phyloP scores from a whole-genome alignment of 2,888 invertebrate genomes.

The Aspidapion aeneum region DNA sequence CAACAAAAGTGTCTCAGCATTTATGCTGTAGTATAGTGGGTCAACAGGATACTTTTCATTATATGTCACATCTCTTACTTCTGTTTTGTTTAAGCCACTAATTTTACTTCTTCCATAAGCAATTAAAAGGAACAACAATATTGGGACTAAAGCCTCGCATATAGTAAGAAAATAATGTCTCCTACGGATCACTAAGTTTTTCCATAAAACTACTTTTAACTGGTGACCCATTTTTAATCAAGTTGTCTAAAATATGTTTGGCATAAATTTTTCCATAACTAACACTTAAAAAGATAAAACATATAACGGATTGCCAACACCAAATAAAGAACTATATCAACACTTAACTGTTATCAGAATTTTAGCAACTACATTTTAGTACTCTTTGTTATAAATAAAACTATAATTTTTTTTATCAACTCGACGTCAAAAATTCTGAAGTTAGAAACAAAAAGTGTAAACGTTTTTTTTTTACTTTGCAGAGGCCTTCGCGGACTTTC shows the following conservation, averaged over 20 bases:
- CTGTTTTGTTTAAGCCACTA: slow-evolving; percentile 37
- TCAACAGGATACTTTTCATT: slow-evolving; percentile 20
- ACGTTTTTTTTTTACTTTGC: no score
- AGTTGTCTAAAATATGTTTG: neutral
- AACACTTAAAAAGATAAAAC: no score
- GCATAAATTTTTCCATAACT: neutral
- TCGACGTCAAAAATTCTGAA: no score
- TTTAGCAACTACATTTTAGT: no score
- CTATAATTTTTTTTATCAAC: no score
- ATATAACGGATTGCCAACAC: no score
- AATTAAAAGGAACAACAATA: slow-evolving; percentile 41
- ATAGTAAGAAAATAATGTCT: slow-evolving; percentile 42
- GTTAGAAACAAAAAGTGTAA: no score
- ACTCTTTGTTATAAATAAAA: no score
- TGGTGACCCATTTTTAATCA: slow-evolving; percentile 18
- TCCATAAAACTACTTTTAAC: slow-evolving; percentile 42
- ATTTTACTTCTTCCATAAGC: slow-evolving; percentile 43
- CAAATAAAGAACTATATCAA: no score
- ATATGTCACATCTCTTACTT: slow-evolving; percentile 36
- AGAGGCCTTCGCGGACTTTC: no score
- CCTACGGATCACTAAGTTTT: slow-evolving; percentile 41
- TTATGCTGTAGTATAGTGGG: slow-evolving; percentile 19
- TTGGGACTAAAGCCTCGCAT: slow-evolving; percentile 40
- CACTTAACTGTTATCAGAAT: no score
- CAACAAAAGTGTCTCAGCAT: slow-evolving; percentile 29